phyloP scores from a whole-genome alignment of 1,140 invertebrate genomes.

The Zaprionus tsacasi region DNA sequence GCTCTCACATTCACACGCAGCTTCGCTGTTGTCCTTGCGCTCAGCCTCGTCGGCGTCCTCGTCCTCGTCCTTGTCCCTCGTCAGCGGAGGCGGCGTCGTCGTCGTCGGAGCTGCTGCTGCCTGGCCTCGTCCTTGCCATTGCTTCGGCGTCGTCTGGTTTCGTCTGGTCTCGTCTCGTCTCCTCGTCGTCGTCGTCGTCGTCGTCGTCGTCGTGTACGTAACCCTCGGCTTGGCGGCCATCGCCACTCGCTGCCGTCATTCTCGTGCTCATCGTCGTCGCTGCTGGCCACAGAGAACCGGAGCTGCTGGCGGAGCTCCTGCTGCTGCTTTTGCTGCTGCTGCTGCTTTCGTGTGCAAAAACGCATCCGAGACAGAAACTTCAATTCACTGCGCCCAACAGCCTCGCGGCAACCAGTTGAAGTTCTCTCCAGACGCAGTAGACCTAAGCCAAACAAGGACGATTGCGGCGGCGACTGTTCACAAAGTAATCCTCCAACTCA shows the following conservation, averaged over 20 bases:
- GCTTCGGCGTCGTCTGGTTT: slow-evolving; percentile 17
- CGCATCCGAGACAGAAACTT: slow-evolving; percentile 36
- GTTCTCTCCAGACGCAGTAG: slow-evolving; percentile 36
- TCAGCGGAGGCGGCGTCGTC: not conserved
- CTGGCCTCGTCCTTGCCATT: slow-evolving; percentile 17
- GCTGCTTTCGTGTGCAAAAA: slow-evolving; percentile 6
- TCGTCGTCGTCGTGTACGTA: not conserved
- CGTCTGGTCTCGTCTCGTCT: slow-evolving; percentile 3
- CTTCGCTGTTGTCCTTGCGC: slow-evolving; percentile 3
- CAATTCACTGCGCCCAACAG: slow-evolving; percentile 54
- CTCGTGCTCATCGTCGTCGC: slow-evolving; percentile 73
- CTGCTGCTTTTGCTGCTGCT: slow-evolving; percentile 4
- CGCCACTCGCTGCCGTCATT: slow-evolving; percentile 53
- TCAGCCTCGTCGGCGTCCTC: slow-evolving; percentile 14
- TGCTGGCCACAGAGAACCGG: slow-evolving; percentile 63
- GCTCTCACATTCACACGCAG: not conserved
- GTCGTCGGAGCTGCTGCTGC: not conserved
- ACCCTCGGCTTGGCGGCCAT: slow-evolving; percentile 11
- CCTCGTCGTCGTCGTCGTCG: no score
- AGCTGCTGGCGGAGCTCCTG: slow-evolving; percentile 34
- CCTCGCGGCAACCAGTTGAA: slow-evolving; percentile 78
- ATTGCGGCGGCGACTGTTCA: slow-evolving; percentile 15
- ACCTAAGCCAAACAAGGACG: not conserved
- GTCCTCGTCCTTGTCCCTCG: slow-evolving; percentile 1
- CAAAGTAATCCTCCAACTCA: not conserved